Evolutionary conservation across 1,140 invertebrate genomes (phyloP).

Genomic region (Monomorium pharaonis): DNA sequence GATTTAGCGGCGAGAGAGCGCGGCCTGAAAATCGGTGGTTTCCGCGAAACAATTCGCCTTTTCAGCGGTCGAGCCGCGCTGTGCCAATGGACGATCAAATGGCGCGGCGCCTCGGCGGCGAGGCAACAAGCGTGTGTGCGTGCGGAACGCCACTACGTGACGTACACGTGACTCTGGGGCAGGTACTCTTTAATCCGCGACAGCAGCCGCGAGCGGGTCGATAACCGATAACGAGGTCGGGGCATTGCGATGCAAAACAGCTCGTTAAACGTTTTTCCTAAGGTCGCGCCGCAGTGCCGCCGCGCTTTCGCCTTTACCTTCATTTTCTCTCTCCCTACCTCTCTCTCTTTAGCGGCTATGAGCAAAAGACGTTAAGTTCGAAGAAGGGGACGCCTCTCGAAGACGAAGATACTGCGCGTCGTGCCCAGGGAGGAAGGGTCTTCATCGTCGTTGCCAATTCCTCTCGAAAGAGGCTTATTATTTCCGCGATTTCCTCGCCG

Average conservation of each 20-base stretch:
- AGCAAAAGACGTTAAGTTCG: conserved; percentile 59
- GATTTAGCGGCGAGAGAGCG: conserved; percentile 57
- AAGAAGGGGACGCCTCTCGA: conserved; percentile 12
- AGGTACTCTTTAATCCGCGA: conserved; percentile 72
- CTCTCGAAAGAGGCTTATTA: conserved; percentile 63
- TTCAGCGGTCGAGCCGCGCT: conserved; percentile 42
- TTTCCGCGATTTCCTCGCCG: conserved; percentile 65
- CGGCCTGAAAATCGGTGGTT: conserved; percentile 66
- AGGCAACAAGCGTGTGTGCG: conserved; percentile 1
- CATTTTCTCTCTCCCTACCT: too few relatives aligned
- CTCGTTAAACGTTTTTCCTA: conserved; percentile 78
- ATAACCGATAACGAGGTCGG: conserved; percentile 83
- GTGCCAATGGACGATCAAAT: conserved; percentile 65
- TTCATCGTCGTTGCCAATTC: conserved; percentile 19
- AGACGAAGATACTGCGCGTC: conserved; percentile 18
- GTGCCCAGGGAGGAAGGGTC: neutral
- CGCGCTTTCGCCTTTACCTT: conserved; percentile 60
- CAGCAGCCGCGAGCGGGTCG: conserved; percentile 71
- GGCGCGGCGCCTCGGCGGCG: conserved; percentile 14
- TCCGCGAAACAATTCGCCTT: conserved; percentile 67
- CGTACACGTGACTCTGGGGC: conserved; percentile 54
- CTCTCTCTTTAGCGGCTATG: conserved; percentile 41
- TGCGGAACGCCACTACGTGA: conserved; percentile 3
- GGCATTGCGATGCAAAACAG: conserved; percentile 83
- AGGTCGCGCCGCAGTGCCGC: conserved; percentile 75